These are phyloP conservation scores for Antheraea mylitta DNA, from an alignment of 1,140 invertebrate genomes.

Conservation along the genomic window DNA sequence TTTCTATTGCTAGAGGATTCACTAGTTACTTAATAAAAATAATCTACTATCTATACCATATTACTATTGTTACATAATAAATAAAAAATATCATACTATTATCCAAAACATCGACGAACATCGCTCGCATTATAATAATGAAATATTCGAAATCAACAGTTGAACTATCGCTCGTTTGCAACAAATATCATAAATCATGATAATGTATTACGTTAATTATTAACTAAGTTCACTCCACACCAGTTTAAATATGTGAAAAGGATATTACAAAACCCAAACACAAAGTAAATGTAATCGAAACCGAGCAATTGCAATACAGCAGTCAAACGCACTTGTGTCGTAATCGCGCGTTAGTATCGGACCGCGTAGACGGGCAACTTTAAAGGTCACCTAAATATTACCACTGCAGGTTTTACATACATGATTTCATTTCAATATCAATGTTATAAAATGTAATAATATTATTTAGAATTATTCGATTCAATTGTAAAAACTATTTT, in stretches of 20 bases:
- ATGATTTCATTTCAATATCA: neutral
- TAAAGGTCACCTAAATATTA: neutral
- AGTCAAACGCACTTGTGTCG: neutral
- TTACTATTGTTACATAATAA: no score
- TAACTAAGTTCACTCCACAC: neutral
- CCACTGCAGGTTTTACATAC: neutral
- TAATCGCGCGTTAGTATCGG: no score
- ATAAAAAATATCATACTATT: no score
- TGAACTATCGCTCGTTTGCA: neutral
- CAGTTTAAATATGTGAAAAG: conserved; percentile 1
- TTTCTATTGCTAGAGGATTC: no score
- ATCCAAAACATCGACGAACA: no score
- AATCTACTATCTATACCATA: no score
- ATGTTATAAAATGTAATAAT: neutral
- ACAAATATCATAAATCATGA: neutral
- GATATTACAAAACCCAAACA: neutral
- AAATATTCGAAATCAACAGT: neutral
- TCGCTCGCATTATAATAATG: neutral
- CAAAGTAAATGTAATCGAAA: conserved; percentile 1
- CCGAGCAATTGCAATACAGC: neutral
- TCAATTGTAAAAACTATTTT: neutral
- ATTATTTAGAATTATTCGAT: neutral
- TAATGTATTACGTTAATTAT: conserved; percentile 1
- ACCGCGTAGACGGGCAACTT: no score
- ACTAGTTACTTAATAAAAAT: no score